Base-by-base conservation (phyloP, 2,113 vertebrate genomes). In the Planiliza haematocheilus region DNA sequence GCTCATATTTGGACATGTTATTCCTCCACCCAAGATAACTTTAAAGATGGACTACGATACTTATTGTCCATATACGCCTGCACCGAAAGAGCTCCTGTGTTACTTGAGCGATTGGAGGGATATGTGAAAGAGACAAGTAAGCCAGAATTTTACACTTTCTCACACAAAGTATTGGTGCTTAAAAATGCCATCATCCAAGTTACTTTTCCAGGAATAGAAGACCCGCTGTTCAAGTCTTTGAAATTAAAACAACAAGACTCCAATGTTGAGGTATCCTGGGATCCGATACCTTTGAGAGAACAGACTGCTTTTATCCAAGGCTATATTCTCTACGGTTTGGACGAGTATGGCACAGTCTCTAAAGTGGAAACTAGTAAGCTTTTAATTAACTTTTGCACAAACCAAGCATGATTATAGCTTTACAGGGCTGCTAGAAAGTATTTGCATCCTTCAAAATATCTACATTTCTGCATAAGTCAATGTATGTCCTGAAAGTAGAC, bases 1-100 rank as follows among this genome's bases (percentile, higher is more conserved):
- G 2, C 6, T 20, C 36, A 7, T 30, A 8, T 13, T 20, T 30
- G 21, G 46, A 6, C 1, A 7, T 57, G 3, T 30, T 24, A 16
- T 63, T 18, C 52, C 21, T 56, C 30, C 9, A 4, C 7, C 8
- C 7, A 70, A 93, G 92, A 80, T 18, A 50, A n/a, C 37, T 81
- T 93, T 7, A 2, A 4, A 17, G 46, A 48, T 0, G 91, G 91
- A 1, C 13, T 51, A 37, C 83, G 89, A 56, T 93, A 93, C 68
- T 63, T 17, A 0, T 0, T 94, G 7, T 91, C 92, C 0, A 36
- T 94, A 18, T 91, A 85, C 4, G 82, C 70, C 83, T 94, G 92
- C 79, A 88, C 83, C 8, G 24, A n/a, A 3, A 62, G 13, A 16
- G 68, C 81, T 13, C 79, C 84, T 4, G 12, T 77, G 56, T 70